These are phyloP conservation scores for Gadus chalcogrammus DNA, from an alignment of 2,113 vertebrate species.

Conservation along the genomic window DNA sequence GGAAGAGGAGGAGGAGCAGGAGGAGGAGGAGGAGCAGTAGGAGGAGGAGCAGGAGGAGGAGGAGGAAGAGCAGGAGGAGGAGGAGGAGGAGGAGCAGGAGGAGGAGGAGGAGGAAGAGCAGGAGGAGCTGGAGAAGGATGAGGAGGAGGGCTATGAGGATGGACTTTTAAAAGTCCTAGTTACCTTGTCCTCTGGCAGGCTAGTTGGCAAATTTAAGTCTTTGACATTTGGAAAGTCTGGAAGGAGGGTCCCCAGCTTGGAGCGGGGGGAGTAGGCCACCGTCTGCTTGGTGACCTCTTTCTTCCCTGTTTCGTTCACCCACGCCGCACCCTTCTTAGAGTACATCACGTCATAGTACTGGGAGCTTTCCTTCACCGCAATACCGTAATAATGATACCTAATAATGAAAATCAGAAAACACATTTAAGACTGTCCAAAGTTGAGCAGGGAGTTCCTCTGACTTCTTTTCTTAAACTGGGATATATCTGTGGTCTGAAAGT, in stretches of 20 bases:
- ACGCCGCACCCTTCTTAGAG: slow-evolving; percentile 98
- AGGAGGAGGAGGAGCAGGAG: slow-evolving; percentile 21
- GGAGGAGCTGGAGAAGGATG: slow-evolving; percentile 23
- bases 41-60: not conserved
- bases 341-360: slow-evolving; percentile 99
- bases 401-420: slow-evolving; percentile 10
- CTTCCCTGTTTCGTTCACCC: slow-evolving; percentile 98
- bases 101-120: not conserved
- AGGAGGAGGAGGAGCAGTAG: slow-evolving; percentile 19
- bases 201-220: slow-evolving; percentile 97
- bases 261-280: slow-evolving; percentile 99
- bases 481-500: too few relatives aligned
- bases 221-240: slow-evolving; percentile 99
- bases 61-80: too few relatives aligned
- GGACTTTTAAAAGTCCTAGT: slow-evolving; percentile 73
- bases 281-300: slow-evolving; percentile 99
- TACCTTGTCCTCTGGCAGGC: slow-evolving; percentile 99
- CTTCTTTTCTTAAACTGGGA: too few relatives aligned
- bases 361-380: slow-evolving; percentile 96
- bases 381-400: slow-evolving; percentile 99
- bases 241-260: slow-evolving; percentile 97
- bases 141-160: slow-evolving; percentile 32
- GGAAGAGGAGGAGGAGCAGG: slow-evolving; percentile 39
- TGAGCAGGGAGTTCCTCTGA: too few relatives aligned
- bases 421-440: too few relatives aligned